phyloP scores from a whole-genome alignment of 2,888 invertebrate species.

The Augochlorella aurata region DNA sequence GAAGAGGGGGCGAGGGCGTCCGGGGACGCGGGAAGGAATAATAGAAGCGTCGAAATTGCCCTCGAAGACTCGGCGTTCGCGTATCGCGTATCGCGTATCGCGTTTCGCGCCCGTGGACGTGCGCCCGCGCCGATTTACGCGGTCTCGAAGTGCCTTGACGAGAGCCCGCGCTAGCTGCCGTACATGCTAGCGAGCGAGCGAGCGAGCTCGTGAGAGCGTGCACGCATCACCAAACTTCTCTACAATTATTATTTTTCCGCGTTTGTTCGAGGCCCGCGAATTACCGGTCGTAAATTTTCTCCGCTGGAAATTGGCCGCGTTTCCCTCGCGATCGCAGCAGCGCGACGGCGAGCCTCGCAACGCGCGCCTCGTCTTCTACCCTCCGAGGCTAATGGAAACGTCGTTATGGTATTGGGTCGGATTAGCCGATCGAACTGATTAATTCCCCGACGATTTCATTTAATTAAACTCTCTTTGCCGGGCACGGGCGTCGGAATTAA shows the following conservation, averaged over 20 bases:
- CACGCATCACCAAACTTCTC: conserved; percentile 63
- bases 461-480: conserved; percentile 54
- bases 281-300: conserved; percentile 72
- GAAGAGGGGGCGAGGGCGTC: not conserved
- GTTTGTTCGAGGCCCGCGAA: conserved; percentile 69
- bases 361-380: not conserved
- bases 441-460: conserved; percentile 54
- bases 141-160: conserved; percentile 5
- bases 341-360: not conserved
- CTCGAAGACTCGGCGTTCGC: conserved; percentile 30
- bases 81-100: conserved; percentile 9
- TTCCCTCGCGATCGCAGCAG: not conserved
- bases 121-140: conserved; percentile 32
- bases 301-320: conserved; percentile 7
- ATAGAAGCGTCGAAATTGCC: conserved; percentile 47
- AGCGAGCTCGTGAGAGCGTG: not conserved
- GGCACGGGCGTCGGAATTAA: conserved; percentile 43
- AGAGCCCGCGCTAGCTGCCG: not conserved
- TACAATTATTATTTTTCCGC: conserved; percentile 76
- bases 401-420: conserved; percentile 49
- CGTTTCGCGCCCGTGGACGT: not conserved
- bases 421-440: conserved; percentile 58
- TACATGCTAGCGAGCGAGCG: not conserved
- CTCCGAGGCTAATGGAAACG: conserved; percentile 42
- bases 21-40: conserved; percentile 37